Evolutionary conservation across 2,888 invertebrate species (phyloP).

Genomic region (Limnephilus auricula): DNA sequence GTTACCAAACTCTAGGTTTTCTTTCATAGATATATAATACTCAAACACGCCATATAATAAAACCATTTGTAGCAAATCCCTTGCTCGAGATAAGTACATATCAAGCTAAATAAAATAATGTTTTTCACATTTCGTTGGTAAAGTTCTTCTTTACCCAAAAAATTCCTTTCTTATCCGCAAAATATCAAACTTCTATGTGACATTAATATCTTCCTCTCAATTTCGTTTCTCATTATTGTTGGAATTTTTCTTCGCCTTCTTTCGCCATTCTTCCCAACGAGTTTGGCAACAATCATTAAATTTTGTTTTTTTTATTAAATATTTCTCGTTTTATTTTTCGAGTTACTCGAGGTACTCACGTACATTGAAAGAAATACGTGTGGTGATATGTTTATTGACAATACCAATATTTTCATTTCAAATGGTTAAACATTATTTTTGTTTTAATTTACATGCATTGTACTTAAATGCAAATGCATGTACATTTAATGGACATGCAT

Average conservation of each 20-base stretch:
- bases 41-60: neutral
- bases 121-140: neutral
- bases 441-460: too few species aligned
- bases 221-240: neutral
- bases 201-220: constrained; percentile 2
- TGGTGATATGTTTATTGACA: neutral
- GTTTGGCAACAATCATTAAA: neutral
- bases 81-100: neutral
- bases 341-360: neutral
- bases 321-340: neutral
- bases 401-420: neutral
- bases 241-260: neutral
- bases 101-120: neutral
- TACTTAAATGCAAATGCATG: too few species aligned
- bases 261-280: neutral
- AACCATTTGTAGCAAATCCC: neutral
- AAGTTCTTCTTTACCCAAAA: neutral
- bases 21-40: too few species aligned
- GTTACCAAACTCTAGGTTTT: too few species aligned
- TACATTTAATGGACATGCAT: too few species aligned
- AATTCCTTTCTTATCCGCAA: neutral
- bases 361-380: neutral
- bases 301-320: neutral
- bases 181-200: neutral
- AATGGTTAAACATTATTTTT: neutral